These are phyloP conservation scores for Xiphorhynchus erythropygius DNA, from an alignment of 2,797 vertebrate genomes.

Conservation along the genomic window DNA sequence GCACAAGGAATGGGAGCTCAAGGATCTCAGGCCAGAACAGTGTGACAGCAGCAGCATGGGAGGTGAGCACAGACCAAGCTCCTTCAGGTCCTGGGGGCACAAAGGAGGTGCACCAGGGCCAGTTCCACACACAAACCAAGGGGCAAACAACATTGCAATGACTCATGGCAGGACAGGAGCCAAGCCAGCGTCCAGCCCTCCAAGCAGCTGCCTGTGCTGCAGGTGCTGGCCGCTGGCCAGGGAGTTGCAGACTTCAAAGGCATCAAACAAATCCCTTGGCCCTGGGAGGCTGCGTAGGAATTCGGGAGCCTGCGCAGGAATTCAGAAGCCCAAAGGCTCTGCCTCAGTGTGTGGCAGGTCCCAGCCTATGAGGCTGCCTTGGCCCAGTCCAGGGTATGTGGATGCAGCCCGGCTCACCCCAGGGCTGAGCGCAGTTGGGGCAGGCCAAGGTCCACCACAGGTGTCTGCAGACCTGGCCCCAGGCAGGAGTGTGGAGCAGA, in stretches of 20 bases:
- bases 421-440: background rate
- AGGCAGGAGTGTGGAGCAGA: background rate
- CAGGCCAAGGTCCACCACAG: background rate
- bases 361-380: background rate
- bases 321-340: background rate
- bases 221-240: background rate
- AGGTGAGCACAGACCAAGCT: background rate
- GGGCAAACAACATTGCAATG: background rate
- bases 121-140: background rate
- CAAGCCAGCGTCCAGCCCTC: background rate
- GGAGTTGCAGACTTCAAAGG: background rate
- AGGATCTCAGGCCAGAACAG: background rate
- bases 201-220: rapidly evolving
- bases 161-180: background rate
- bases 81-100: background rate
- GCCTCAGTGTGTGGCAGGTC: background rate
- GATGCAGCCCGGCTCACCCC: rapidly evolving
- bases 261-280: background rate
- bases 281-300: rapidly evolving
- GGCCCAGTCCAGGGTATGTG: background rate
- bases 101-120: background rate
- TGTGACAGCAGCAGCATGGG: background rate
- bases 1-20: background rate
- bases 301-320: rapidly evolving
- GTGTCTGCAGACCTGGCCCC: rapidly evolving